Evolutionary conservation across 2,113 vertebrate species (phyloP).

Genomic region (Cephalopterus ornatus): DNA sequence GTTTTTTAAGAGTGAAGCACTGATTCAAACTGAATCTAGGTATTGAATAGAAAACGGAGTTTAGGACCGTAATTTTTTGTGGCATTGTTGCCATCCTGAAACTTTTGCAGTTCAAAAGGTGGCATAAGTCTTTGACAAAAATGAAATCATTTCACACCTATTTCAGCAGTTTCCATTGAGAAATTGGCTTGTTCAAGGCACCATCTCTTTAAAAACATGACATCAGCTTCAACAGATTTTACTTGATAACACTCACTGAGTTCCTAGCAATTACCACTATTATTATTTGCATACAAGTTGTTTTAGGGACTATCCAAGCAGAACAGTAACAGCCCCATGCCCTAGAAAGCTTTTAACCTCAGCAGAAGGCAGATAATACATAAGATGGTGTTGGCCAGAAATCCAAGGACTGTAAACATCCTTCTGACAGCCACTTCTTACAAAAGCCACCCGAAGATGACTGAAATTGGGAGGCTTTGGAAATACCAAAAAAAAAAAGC

Average conservation of each 20-base stretch:
- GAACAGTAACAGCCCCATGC: not conserved
- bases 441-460: not conserved
- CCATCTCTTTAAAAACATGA: not conserved
- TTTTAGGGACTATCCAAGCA: slow-evolving; percentile 39
- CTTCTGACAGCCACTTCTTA: not conserved
- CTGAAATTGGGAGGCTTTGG: not conserved
- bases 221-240: not conserved
- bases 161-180: slow-evolving; percentile 59
- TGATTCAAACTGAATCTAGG: slow-evolving; percentile 42
- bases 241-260: not conserved
- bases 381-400: not conserved
- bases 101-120: not conserved
- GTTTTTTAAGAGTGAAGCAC: slow-evolving; percentile 3
- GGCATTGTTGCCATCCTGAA: slow-evolving; percentile 22
- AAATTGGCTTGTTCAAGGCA: not conserved
- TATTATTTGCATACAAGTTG: slow-evolving; percentile 30
- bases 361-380: not conserved
- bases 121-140: not conserved
- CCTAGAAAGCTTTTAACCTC: not conserved
- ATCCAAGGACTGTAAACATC: not conserved
- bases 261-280: slow-evolving; percentile 13
- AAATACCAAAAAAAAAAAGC: not conserved
- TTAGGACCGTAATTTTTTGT: not conserved
- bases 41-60: slow-evolving; percentile 50
- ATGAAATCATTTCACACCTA: slow-evolving; percentile 3